These are phyloP conservation scores for Archips crataeganus DNA, from an alignment of 2,888 invertebrate genomes.

Conservation along the genomic window DNA sequence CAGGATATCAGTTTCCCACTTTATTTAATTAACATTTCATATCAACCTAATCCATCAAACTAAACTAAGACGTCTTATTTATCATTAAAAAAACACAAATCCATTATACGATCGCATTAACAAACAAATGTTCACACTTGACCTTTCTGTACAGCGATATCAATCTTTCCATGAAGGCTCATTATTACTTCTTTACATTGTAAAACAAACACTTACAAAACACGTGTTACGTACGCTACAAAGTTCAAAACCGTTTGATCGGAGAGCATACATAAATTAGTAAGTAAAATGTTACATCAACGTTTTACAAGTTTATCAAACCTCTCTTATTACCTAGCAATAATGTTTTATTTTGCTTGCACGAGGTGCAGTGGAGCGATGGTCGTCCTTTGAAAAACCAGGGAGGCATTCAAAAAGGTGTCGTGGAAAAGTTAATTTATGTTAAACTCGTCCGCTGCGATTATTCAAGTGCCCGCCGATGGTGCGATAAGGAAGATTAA, in stretches of 20 bases:
- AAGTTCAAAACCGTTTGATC: constrained; percentile 49
- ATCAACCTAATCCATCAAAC: constrained; percentile 62
- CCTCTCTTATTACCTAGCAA: neutral
- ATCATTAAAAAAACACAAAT: constrained; percentile 73
- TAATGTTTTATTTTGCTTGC: constrained; percentile 5
- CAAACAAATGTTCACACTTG: constrained; percentile 86
- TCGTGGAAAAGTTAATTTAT: constrained; percentile 85
- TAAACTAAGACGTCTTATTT: constrained; percentile 74
- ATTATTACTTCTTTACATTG: constrained; percentile 68
- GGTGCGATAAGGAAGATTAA: constrained; percentile 82
- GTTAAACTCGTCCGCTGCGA: constrained; percentile 82
- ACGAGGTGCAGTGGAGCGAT: neutral
- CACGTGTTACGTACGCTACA: constrained; percentile 43
- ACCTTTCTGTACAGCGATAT: constrained; percentile 82
- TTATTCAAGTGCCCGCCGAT: constrained; percentile 78
- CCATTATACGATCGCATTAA: constrained; percentile 82
- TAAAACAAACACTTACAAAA: constrained; percentile 41
- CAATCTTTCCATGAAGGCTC: constrained; percentile 79
- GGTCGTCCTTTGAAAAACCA: constrained; percentile 55
- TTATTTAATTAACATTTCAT: constrained; percentile 39
- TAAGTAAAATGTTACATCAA: constrained; percentile 20
- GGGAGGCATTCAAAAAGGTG: constrained; percentile 78
- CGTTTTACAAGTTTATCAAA: neutral
- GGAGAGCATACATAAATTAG: constrained; percentile 22
- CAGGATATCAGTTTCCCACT: constrained; percentile 27